phyloP scores from a whole-genome alignment of 2,113 vertebrate species.

The Pachyramphus minor region DNA sequence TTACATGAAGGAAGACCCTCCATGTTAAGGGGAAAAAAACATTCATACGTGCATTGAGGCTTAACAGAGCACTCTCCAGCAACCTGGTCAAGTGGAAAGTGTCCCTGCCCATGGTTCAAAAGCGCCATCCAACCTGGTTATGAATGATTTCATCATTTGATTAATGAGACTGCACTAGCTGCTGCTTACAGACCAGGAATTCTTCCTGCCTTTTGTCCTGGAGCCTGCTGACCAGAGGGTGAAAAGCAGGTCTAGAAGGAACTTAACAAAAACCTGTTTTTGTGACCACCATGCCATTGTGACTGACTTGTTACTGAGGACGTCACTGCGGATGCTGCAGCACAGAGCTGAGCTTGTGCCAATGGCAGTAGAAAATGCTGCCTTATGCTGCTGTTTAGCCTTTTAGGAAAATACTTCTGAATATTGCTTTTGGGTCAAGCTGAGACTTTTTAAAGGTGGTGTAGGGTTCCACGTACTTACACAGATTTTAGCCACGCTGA shows the following conservation, averaged over 20 bases:
- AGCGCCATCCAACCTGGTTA: not conserved
- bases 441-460: not conserved
- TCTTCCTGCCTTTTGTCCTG: not conserved
- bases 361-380: not conserved
- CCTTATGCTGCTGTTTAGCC: not conserved
- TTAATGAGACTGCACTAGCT: not conserved
- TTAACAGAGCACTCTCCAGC: not conserved
- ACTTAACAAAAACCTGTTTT: not conserved
- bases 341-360: not conserved
- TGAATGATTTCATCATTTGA: not conserved
- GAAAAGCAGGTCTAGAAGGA: not conserved
- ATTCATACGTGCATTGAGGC: fast-evolving
- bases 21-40: not conserved
- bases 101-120: not conserved
- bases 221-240: not conserved
- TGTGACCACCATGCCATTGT: fast-evolving
- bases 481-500: fast-evolving
- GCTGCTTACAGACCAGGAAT: not conserved
- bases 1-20: not conserved
- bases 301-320: not conserved
- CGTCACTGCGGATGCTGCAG: fast-evolving
- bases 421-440: not conserved
- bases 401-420: not conserved
- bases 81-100: not conserved
- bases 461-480: not conserved